These are phyloP conservation scores for Mamestra brassicae DNA, from an alignment of 2,888 invertebrate species.

Conservation along the genomic window DNA sequence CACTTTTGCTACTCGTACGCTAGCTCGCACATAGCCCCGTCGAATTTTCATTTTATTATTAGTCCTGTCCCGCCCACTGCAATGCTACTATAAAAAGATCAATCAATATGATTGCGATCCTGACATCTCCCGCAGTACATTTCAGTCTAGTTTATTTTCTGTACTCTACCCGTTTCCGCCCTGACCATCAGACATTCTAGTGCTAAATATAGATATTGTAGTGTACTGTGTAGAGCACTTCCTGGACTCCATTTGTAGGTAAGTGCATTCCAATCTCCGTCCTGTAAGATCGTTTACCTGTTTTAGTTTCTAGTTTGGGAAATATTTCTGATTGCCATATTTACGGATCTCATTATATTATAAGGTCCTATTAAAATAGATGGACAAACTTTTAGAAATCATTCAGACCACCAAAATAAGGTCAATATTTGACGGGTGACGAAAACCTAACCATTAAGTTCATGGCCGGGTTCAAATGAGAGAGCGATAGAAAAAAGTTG, in stretches of 20 bases:
- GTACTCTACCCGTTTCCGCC: constrained; percentile 44
- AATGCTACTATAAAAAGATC: constrained; percentile 40
- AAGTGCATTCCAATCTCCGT: constrained; percentile 54
- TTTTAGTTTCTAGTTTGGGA: constrained; percentile 6
- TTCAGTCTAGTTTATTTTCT: constrained; percentile 54
- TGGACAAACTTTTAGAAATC: no score
- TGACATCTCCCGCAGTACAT: constrained; percentile 20
- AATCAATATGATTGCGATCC: constrained; percentile 45
- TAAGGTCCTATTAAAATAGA: no score
- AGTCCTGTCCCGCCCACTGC: background rate
- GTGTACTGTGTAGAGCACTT: constrained; percentile 10
- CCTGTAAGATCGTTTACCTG: constrained; percentile 36
- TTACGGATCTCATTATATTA: background rate
- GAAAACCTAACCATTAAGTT: no score
- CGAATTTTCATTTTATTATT: background rate
- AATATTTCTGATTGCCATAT: background rate
- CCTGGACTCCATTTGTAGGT: constrained; percentile 32
- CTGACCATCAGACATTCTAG: constrained; percentile 50
- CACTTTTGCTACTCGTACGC: no score
- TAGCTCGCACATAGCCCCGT: background rate
- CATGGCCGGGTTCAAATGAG: no score
- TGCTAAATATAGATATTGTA: constrained; percentile 45
- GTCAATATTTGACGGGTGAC: no score
- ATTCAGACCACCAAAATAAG: no score
- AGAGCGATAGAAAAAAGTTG: no score